These are phyloP conservation scores for Diadegma fenestrale DNA, from an alignment of 2,888 invertebrate species.

Conservation along the genomic window DNA sequence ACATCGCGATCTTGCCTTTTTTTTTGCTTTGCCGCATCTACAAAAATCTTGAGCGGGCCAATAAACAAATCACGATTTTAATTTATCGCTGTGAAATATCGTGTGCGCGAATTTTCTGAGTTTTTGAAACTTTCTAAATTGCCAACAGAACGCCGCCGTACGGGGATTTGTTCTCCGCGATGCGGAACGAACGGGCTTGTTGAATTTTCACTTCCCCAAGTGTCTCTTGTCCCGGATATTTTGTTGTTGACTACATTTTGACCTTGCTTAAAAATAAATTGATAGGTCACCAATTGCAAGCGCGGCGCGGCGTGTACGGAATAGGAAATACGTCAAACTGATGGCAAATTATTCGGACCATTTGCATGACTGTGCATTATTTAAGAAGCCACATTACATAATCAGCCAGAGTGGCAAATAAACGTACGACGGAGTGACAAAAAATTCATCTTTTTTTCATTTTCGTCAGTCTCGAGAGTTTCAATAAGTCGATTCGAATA, in stretches of 20 bases:
- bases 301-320: not conserved
- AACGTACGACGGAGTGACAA: not conserved
- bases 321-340: not conserved
- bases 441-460: not conserved
- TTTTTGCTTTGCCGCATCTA: too few relatives aligned
- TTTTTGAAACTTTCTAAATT: not conserved
- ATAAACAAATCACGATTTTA: too few relatives aligned
- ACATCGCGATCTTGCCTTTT: too few relatives aligned
- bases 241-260: not conserved
- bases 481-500: too few relatives aligned
- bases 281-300: not conserved
- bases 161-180: too few relatives aligned
- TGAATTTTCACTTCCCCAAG: not conserved
- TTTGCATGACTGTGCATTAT: slow-evolving; percentile 22
- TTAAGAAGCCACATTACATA: not conserved
- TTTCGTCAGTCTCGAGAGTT: not conserved
- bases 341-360: slow-evolving; percentile 4
- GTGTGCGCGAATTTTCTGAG: not conserved
- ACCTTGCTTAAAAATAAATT: not conserved
- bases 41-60: too few relatives aligned
- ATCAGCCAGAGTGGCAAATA: not conserved
- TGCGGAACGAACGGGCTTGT: not conserved
- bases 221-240: not conserved
- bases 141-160: not conserved
- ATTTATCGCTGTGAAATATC: too few relatives aligned